Evolutionary conservation across 2,113 vertebrate genomes (phyloP).

Genomic region (Semnornis frantzii): DNA sequence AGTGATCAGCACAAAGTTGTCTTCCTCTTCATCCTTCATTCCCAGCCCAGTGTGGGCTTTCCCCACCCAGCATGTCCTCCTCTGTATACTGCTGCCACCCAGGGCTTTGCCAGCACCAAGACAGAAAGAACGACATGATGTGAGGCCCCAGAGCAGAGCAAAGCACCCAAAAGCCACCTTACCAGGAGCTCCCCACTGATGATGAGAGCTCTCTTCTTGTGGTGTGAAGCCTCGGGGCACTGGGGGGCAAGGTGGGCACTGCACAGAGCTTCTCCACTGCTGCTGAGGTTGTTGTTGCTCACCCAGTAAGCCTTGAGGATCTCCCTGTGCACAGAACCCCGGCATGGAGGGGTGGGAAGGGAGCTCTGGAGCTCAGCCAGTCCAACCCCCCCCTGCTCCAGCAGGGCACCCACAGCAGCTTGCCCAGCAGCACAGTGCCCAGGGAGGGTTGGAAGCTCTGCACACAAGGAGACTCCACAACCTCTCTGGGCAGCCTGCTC

Average conservation of each 20-base stretch:
- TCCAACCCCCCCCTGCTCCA: too few species aligned
- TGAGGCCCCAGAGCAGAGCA: neutral
- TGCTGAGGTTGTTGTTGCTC: constrained; percentile 46
- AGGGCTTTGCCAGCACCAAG: neutral
- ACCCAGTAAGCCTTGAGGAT: constrained; percentile 77
- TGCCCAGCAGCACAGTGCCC: too few species aligned
- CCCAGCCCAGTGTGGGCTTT: neutral
- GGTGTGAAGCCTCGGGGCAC: neutral
- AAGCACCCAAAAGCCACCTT: constrained; percentile 15
- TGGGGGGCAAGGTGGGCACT: constrained; percentile 47
- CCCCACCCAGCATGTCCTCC: neutral
- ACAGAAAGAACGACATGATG: neutral
- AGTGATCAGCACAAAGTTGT: neutral
- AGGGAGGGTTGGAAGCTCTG: too few species aligned
- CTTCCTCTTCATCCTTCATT: neutral
- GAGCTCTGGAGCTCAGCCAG: too few species aligned
- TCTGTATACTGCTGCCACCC: fast-evolving
- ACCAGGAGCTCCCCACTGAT: constrained; percentile 89
- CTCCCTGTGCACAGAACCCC: constrained; percentile 63
- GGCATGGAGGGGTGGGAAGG: too few species aligned
- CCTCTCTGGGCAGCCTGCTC: too few species aligned
- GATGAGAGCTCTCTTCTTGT: constrained; percentile 79
- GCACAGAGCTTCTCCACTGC: neutral
- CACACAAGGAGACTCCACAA: too few species aligned
- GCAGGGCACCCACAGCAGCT: too few species aligned